These are phyloP conservation scores for Teleogryllus oceanicus DNA, from an alignment of 2,888 invertebrate genomes.

Conservation along the genomic window DNA sequence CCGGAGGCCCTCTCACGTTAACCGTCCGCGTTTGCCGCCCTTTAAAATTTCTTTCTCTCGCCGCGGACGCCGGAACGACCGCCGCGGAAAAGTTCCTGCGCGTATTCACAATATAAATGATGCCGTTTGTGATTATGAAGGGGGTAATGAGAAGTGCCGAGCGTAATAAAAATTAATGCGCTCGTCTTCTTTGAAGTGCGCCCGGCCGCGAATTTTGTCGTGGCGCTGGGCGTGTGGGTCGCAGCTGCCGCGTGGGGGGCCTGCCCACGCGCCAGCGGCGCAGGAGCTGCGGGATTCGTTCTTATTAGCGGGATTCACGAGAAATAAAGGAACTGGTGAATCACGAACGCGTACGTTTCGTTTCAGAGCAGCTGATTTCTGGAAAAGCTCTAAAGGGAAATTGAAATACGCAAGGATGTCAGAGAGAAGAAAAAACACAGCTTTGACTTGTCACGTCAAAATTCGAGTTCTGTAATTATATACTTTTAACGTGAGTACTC, in stretches of 20 bases:
- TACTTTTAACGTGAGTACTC: too few species aligned
- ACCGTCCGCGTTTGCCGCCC: neutral
- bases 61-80: neutral
- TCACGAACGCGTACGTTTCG: too few species aligned
- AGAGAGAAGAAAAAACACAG: too few species aligned
- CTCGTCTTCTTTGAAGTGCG: neutral
- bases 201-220: neutral
- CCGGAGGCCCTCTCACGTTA: neutral
- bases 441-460: too few species aligned
- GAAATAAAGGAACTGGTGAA: too few species aligned
- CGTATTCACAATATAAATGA: slow-evolving; percentile 18
- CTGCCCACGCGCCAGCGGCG: too few species aligned
- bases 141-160: neutral
- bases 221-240: neutral
- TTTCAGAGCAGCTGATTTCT: too few species aligned
- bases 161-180: neutral
- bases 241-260: neutral
- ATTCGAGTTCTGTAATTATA: too few species aligned
- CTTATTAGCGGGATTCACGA: too few species aligned
- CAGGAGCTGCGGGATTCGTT: too few species aligned
- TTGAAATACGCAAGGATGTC: too few species aligned
- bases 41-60: neutral
- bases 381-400: too few species aligned
- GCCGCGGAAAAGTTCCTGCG: neutral
- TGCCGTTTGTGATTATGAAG: slow-evolving; percentile 18